phyloP scores from a whole-genome alignment of 2,113 vertebrate species.

The Anolis sagrei region DNA sequence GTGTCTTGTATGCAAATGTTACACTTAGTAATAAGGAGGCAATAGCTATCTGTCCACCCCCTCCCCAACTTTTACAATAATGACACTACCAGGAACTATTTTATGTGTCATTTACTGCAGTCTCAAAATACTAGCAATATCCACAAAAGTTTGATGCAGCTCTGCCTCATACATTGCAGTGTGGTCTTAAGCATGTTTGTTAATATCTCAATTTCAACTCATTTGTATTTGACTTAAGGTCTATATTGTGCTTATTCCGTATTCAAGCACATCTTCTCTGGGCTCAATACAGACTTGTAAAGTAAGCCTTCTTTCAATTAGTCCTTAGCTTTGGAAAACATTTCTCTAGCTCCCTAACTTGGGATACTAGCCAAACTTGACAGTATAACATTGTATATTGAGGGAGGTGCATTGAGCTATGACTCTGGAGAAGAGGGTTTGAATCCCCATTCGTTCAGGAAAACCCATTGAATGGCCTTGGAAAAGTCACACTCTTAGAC shows the following conservation, averaged over 20 bases:
- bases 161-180: neutral
- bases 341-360: neutral
- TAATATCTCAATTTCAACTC: neutral
- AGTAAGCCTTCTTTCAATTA: neutral
- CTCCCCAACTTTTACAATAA: neutral
- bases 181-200: neutral
- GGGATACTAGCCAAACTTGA: neutral
- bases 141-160: slow-evolving; percentile 30
- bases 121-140: slow-evolving; percentile 20
- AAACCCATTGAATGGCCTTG: too few species aligned
- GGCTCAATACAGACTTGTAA: neutral
- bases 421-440: too few species aligned
- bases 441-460: too few species aligned
- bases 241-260: neutral
- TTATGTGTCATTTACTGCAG: slow-evolving; percentile 1
- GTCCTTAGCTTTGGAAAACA: neutral
- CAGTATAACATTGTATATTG: neutral
- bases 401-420: too few species aligned
- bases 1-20: slow-evolving; percentile 1
- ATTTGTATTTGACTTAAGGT: neutral
- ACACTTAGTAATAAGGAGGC: neutral
- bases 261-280: neutral
- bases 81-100: slow-evolving; percentile 25
- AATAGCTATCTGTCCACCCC: slow-evolving; percentile 18
- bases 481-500: too few species aligned